Evolutionary conservation across 2,113 vertebrate genomes (phyloP), one percentile per base, ranked within the genome.

Genomic region (Vidua macroura): DNA sequence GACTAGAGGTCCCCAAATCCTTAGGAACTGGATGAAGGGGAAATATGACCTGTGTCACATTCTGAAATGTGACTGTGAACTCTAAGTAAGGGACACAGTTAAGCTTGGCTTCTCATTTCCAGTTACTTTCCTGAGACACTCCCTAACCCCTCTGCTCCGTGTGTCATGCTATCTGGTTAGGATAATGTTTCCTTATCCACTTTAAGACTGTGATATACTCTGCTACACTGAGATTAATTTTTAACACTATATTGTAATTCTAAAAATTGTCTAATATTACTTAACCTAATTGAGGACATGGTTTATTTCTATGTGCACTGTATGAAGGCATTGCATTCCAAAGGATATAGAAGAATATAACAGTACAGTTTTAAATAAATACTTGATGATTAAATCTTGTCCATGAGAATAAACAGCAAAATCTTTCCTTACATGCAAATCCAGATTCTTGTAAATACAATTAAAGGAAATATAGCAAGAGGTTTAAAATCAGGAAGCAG

Each of bases 371-470:
- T 35, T 35, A 35, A 35, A 35, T 35, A 35, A 35, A 35, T 35
- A 35, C 35, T 35, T 35, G 35, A 82, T 78, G 60, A 63, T 90
- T 80, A 95, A 86, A 74, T 74, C 79, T 75, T 81, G 39, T 90
- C 90, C 43, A 5, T 69, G 64, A 60, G 63, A 88, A 73, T 70
- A 90, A 77, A 51, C 52, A 86, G 83, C 63, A 93, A 95, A 89
- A 70, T 24, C 60, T 93, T 88, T 75, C 52, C 58, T 86, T 83
- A 90, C 43, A 81, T 68, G 64, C 51, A 92, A 93, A 92, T 90
- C 30, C 68, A 83, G 48, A 55, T 93, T 83, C 76, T 88, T 81
- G 30, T 92, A 81, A 93, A 83, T 70, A 83, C 43, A 92, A 51
- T 53, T 83, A 90, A 55, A 77, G 73, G 55, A 90, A 85, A 86